Conservation (phyloP, 2,797 vertebrate species). For the Squalus acanthias region DNA sequence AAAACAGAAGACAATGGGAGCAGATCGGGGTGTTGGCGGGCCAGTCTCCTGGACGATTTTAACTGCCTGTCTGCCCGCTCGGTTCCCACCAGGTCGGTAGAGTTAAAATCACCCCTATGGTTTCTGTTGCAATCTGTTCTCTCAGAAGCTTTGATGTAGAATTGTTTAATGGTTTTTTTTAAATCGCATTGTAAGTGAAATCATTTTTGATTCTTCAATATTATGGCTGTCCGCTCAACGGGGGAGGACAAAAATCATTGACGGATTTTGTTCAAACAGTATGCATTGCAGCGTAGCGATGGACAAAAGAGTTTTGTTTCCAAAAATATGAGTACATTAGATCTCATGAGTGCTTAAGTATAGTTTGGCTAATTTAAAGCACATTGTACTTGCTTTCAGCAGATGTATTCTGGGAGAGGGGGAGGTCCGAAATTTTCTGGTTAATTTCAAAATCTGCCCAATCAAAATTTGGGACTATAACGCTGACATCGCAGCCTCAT, state of each 20-base stretch:
- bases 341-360: background rate
- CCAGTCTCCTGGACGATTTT: background rate
- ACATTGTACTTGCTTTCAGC: background rate
- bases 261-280: background rate
- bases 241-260: background rate
- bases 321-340: background rate
- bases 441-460: background rate
- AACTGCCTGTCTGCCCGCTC: background rate
- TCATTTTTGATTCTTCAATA: background rate
- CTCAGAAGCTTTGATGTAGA: background rate
- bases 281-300: background rate
- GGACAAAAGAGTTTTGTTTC: background rate
- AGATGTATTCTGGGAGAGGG: background rate
- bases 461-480: background rate
- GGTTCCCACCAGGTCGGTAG: background rate
- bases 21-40: background rate
- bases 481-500: background rate
- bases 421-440: no score
- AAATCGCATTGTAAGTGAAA: background rate
- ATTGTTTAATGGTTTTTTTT: background rate
- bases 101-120: background rate
- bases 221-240: background rate
- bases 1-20: background rate
- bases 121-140: background rate
- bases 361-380: background rate